Conservation (phyloP, 2,888 invertebrate genomes). For the Drosophila atripex region DNA sequence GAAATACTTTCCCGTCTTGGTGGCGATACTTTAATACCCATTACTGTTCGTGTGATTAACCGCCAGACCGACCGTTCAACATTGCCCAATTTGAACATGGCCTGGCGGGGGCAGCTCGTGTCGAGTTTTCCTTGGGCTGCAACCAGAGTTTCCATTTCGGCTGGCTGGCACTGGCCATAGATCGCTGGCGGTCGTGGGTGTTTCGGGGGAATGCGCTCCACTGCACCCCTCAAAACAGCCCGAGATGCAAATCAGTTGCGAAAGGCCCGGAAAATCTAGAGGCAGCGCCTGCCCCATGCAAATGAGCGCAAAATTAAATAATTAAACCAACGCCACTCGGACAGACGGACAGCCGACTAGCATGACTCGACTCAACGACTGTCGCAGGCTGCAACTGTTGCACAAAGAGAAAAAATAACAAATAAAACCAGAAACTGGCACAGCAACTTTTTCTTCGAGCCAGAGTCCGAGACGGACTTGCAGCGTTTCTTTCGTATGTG, state of each 20-base stretch:
- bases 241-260: conserved; percentile 67
- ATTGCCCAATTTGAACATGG: conserved; percentile 17
- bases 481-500: conserved; percentile 55
- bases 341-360: conserved; percentile 18
- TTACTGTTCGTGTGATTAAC: neutral
- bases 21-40: neutral
- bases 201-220: conserved; percentile 34
- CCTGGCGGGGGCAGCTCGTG: conserved; percentile 24
- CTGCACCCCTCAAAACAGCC: conserved; percentile 54
- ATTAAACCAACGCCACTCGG: conserved; percentile 62
- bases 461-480: conserved; percentile 59
- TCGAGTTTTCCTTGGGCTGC: neutral
- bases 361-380: conserved; percentile 32
- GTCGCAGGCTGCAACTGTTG: conserved; percentile 41
- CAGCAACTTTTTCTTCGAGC: conserved; percentile 76
- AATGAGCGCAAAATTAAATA: conserved; percentile 78
- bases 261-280: conserved; percentile 38
- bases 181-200: conserved; percentile 24
- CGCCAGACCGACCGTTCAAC: conserved; percentile 25
- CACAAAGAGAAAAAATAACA: neutral
- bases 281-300: conserved; percentile 50
- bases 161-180: conserved; percentile 21
- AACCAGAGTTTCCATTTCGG: conserved; percentile 28
- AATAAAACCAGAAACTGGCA: conserved; percentile 70
- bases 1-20: neutral